Conservation (phyloP, 2,797 vertebrate species). For the Oryzias sinensis region DNA sequence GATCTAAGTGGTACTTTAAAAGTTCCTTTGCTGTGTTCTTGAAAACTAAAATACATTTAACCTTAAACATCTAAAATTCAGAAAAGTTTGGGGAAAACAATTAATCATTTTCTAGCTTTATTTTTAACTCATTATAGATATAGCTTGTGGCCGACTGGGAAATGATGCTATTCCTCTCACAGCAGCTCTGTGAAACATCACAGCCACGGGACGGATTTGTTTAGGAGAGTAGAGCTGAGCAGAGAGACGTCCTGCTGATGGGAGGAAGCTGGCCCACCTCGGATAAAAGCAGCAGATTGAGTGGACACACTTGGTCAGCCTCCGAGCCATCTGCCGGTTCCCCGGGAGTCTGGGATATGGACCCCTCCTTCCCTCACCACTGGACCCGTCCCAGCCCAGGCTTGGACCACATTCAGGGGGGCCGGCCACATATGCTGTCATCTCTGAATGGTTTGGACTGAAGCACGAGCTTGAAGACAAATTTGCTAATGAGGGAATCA, state of each 20-base stretch:
- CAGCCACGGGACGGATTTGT: constrained; percentile 21
- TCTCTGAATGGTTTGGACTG: not conserved
- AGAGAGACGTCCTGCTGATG: constrained; percentile 47
- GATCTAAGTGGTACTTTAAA: too few species aligned
- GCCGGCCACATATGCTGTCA: not conserved
- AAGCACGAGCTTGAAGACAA: not conserved
- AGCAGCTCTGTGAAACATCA: constrained; percentile 10
- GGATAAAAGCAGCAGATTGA: constrained; percentile 72
- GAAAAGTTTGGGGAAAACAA: too few species aligned
- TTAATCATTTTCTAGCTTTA: too few species aligned
- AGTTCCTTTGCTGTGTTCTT: too few species aligned
- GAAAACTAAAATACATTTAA: too few species aligned
- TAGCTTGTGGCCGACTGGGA: constrained; percentile 14
- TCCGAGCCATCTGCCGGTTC: constrained; percentile 71
- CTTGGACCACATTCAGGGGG: not conserved
- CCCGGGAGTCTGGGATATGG: constrained; percentile 49
- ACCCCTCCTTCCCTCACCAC: constrained; percentile 33
- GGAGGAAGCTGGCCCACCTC: constrained; percentile 69
- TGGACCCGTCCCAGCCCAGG: constrained; percentile 16
- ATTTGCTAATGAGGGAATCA: too few species aligned
- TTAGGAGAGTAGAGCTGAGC: constrained; percentile 36
- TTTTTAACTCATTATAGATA: too few species aligned
- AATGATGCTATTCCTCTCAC: constrained; percentile 15
- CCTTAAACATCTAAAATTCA: too few species aligned
- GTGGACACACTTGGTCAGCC: constrained; percentile 64